These are phyloP conservation scores for Hirtodrosophila duncani DNA, from an alignment of 2,888 invertebrate genomes.

Conservation along the genomic window DNA sequence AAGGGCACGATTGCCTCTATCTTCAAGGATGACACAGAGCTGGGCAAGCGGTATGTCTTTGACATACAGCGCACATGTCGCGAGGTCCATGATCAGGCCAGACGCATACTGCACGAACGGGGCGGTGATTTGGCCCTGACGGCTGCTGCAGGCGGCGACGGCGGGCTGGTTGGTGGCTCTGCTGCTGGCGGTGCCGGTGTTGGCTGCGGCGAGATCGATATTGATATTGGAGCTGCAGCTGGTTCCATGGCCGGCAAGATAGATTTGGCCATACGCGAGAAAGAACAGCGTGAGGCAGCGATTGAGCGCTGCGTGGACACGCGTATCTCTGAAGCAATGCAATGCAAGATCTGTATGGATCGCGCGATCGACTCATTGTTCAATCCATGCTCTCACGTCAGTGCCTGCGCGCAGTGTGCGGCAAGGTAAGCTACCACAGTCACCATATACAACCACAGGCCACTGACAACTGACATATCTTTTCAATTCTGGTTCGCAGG, in stretches of 20 bases:
- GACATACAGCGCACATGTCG: slow-evolving; percentile 92
- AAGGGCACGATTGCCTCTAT: slow-evolving; percentile 94
- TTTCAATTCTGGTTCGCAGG: slow-evolving; percentile 44
- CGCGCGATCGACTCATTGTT: slow-evolving; percentile 88
- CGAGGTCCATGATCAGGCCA: slow-evolving; percentile 92
- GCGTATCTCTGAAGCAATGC: slow-evolving; percentile 83
- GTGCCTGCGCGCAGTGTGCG: slow-evolving; percentile 89
- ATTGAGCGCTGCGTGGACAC: slow-evolving; percentile 77
- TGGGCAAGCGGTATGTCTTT: slow-evolving; percentile 93
- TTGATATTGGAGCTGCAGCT: slow-evolving; percentile 18
- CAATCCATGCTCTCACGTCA: slow-evolving; percentile 92
- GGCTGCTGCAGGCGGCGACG: slow-evolving; percentile 9
- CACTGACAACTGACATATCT: background rate
- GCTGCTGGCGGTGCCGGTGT: slow-evolving; percentile 20
- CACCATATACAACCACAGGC: background rate
- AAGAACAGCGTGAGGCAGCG: slow-evolving; percentile 75
- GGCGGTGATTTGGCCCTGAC: slow-evolving; percentile 70
- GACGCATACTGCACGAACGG: slow-evolving; percentile 84
- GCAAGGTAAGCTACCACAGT: slow-evolving; percentile 78
- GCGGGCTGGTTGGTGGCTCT: slow-evolving; percentile 14
- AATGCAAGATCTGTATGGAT: slow-evolving; percentile 94
- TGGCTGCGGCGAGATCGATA: too few species aligned
- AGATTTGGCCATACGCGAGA: slow-evolving; percentile 75
- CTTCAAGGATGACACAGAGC: slow-evolving; percentile 91
- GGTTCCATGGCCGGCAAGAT: slow-evolving; percentile 70